A percentile compares a stretch with the other conserved stretches of the same genome.
These are phyloP conservation scores for Channa maculata DNA, from an alignment of 2,113 vertebrate genomes.

Conservation along the genomic window DNA sequence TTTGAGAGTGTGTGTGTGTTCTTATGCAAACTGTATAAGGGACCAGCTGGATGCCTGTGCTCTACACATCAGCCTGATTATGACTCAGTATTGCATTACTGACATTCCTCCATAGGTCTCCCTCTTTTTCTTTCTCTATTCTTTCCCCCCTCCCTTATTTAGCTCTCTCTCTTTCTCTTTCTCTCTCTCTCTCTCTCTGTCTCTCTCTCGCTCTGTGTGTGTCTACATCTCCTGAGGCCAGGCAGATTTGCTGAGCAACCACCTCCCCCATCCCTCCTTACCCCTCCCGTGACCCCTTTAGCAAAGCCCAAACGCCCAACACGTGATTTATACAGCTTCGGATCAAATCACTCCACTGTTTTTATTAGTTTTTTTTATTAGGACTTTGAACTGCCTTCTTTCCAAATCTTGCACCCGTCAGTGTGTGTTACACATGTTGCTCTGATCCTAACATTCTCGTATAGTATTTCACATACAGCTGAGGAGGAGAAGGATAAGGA, in stretches of 20 bases:
- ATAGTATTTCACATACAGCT: slow-evolving; percentile 78
- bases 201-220: background rate
- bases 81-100: slow-evolving; percentile 83
- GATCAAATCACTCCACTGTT: slow-evolving; percentile 41
- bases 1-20: slow-evolving; percentile 25
- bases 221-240: too few species aligned
- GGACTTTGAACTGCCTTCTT: slow-evolving; percentile 18
- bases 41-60: slow-evolving; percentile 74
- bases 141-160: slow-evolving; percentile 7
- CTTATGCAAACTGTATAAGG: slow-evolving; percentile 73
- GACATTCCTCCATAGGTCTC: slow-evolving; percentile 74
- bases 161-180: slow-evolving; percentile 11
- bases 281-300: slow-evolving; percentile 53
- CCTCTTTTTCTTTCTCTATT: slow-evolving; percentile 33
- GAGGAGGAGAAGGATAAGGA: slow-evolving; percentile 58
- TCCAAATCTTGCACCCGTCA: slow-evolving; percentile 43
- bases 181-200: slow-evolving; percentile 16
- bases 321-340: slow-evolving; percentile 60
- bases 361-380: background rate
- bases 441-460: slow-evolving; percentile 66
- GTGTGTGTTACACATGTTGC: slow-evolving; percentile 72
- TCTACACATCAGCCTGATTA: slow-evolving; percentile 83
- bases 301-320: slow-evolving; percentile 54
- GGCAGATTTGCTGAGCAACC: too few species aligned
- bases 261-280: slow-evolving; percentile 4